A percentile compares a stretch with the other conserved stretches of the same genome.
Conservation (phyloP, 2,113 vertebrate genomes). For the Saimiri boliviensis region DNA sequence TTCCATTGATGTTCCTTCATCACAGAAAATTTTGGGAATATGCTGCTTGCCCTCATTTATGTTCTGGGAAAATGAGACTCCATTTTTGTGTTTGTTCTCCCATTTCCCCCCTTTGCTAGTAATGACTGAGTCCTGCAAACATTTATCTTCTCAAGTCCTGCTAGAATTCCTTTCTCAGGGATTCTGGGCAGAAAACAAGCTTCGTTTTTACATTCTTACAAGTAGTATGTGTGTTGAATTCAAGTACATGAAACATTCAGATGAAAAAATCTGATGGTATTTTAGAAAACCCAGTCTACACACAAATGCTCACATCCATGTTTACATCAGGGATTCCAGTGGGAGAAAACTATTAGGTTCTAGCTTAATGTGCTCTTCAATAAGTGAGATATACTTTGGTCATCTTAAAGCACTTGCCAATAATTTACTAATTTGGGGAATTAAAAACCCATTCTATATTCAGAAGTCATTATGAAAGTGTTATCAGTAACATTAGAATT, state of each 20-base stretch:
- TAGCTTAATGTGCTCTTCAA: background rate
- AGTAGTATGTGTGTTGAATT: background rate
- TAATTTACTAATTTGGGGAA: background rate
- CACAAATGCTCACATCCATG: background rate
- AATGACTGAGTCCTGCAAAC: background rate
- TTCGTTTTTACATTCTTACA: background rate
- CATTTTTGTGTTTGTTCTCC: background rate
- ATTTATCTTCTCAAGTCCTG: background rate
- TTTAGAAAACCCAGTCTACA: background rate
- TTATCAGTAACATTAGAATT: background rate
- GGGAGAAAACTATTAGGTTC: background rate
- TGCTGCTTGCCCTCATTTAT: background rate
- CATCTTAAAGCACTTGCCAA: background rate
- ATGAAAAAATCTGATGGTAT: constrained; percentile 10
- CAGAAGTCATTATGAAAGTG: background rate
- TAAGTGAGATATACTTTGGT: background rate
- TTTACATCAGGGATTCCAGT: background rate
- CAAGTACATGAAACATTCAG: background rate
- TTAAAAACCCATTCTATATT: background rate
- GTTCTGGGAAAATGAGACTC: background rate
- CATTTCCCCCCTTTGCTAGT: background rate
- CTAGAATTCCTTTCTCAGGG: background rate
- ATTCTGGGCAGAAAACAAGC: background rate
- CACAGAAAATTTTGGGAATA: background rate
- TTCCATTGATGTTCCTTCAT: background rate